Evolutionary conservation across 2,113 vertebrate genomes (phyloP), one percentile per base, ranked within the genome.

Genomic region (Cephalopholis sonnerati): DNA sequence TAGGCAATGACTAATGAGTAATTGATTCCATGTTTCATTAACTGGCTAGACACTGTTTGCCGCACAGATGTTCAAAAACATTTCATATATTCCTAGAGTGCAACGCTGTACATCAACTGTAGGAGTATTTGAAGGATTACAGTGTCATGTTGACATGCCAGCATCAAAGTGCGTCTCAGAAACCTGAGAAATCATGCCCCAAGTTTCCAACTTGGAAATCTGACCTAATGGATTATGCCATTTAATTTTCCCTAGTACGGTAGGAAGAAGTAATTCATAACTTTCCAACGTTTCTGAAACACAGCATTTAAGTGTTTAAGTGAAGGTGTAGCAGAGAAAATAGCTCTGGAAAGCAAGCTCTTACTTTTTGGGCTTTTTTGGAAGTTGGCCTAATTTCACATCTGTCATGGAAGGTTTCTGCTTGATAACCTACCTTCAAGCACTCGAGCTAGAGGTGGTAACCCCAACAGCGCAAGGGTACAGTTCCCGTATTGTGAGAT

Each of bases 171-270:
- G 55, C n/a, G 11, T 48, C 50, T 71, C 12, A 50, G 66, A 84
- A 89, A 77, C 67, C 57, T 72, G 53, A 74, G 41, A 55, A 74
- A 57, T 70, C 46, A 29, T 57, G 48, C 48, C 67, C 50, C 11
- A 80, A 76, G 74, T 89, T 89, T 88, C 63, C 83, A 73, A 54
- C 63, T 79, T 82, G 74, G 75, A 84, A 79, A 82, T 72, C 44
- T 77, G 71, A 79, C 82, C 54, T 25, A 25, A 59, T 27, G 48
- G 81, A 84, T 86, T 36, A 32, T 67, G 79, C 36, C 61, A 63
- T 68, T 80, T 58, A 48, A 51, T 55, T 74, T 87, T 84, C 67
- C 72, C 77, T 20, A 59, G 53, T 72, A 81, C 53, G 76, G 64
- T 50, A 83, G 76, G 76, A 83, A 81, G 62, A 85, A 68, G 50